phyloP scores from a whole-genome alignment of 1,140 invertebrate genomes.

The Nomia melanderi region DNA sequence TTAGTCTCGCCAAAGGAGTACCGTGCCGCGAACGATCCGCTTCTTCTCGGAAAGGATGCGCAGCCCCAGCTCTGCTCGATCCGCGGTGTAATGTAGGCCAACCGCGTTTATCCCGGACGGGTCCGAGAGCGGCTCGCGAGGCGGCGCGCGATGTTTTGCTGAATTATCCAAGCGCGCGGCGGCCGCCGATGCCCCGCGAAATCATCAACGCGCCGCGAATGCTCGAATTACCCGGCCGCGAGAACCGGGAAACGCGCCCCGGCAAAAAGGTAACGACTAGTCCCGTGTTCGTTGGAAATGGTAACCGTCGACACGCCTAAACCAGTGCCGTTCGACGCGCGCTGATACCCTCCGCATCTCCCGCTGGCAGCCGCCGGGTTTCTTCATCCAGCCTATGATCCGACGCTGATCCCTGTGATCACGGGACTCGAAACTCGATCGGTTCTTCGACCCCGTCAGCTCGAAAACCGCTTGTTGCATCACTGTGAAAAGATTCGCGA shows the following conservation, averaged over 20 bases:
- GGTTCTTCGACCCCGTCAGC: background rate
- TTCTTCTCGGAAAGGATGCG: constrained; percentile 35
- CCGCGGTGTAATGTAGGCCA: constrained; percentile 36
- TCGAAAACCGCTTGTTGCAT: background rate
- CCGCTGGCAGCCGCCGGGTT: too few species aligned
- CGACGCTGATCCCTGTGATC: too few species aligned
- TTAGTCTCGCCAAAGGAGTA: constrained; percentile 37
- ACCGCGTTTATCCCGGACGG: constrained; percentile 22
- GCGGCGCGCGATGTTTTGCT: constrained; percentile 24
- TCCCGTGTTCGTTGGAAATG: background rate
- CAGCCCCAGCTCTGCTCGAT: constrained; percentile 6
- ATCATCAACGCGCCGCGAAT: constrained; percentile 3
- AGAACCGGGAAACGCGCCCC: background rate
- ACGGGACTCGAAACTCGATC: background rate
- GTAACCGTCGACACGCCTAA: background rate
- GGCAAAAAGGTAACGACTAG: background rate
- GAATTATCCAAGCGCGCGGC: constrained; percentile 18
- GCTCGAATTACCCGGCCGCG: background rate
- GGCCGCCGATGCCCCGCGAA: constrained; percentile 5
- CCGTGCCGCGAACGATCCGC: constrained; percentile 21
- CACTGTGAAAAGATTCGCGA: background rate
- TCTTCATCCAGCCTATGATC: too few species aligned
- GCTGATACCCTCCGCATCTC: too few species aligned
- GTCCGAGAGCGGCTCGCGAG: background rate
- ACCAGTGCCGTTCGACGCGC: too few species aligned